Evolutionary conservation across 2,113 vertebrate species (phyloP), one percentile per base, ranked within the genome.

Genomic region (Anthoscopus minutus): DNA sequence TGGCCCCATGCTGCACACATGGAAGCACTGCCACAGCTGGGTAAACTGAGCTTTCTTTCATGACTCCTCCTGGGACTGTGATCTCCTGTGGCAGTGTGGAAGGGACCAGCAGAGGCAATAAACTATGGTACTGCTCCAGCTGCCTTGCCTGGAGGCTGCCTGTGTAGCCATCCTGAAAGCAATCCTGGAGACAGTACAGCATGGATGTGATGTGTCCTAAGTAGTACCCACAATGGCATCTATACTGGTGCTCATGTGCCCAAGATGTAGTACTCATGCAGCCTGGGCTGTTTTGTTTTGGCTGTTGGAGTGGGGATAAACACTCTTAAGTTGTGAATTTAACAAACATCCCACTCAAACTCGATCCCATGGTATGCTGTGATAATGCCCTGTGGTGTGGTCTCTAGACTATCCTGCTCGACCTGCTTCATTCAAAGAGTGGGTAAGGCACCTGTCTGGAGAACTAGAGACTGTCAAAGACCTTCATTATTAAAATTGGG

Each of bases 221-320:
- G 28, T 37, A 27, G 42, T 50, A 30, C 31, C 25, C 27, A 3
- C 3, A 2, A 35, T 21, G 72, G 27, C 40, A 11, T 6, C 10
- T 48, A 1, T 33, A 7, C 24, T 11, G 53, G 15, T 64, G 30
- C 21, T 70, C 0, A 0, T 53, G 53, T 56, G 40, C 67, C 51
- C 60, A 50, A 6, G 53, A 38, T 7, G 3, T 45, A 77, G 37
- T 12, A 37, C 14, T 8, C 15, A 2, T n/a, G 53, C 4, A 12
- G 17, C 69, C 40, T 53, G 69, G 72, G 54, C 5, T 10, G 37
- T 48, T 81, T 35, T 0, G 2, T 38, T 60, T 40, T 28, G 38
- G 54, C 70, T 77, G n/a, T 6, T 0, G 18, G 30, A 61, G 27
- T 1, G 1, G 38, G 33, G 7, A 33, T 22, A 27, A 89, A 45